Percentiles rank a stretch among this genome's conserved stretches.
phyloP scores from a whole-genome alignment of 1,140 invertebrate genomes.

The Dinoponera quadriceps region DNA sequence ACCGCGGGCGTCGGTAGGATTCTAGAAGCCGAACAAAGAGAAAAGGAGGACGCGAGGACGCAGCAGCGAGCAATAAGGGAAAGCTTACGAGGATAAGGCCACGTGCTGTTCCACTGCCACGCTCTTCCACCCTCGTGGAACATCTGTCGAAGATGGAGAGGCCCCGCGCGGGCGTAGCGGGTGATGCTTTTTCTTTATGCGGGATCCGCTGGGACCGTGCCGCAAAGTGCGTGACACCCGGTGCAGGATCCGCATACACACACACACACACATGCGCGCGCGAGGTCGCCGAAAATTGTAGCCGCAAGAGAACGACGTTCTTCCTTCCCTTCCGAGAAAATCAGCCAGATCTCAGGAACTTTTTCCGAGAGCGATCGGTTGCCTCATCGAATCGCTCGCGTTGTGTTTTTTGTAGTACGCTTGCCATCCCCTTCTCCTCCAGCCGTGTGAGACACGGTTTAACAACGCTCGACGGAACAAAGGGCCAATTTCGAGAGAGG shows the following conservation, averaged over 20 bases:
- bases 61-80: conserved; percentile 58
- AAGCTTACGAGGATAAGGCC: conserved; percentile 49
- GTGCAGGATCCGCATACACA: background rate
- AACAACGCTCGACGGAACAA: conserved; percentile 8
- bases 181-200: conserved; percentile 45
- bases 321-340: no score
- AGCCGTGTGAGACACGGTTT: background rate
- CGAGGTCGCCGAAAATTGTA: no score
- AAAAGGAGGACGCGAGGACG: conserved; percentile 41
- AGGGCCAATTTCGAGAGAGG: conserved; percentile 14
- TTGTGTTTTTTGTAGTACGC: background rate
- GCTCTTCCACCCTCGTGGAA: conserved; percentile 55
- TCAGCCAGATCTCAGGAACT: no score
- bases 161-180: conserved; percentile 36
- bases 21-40: conserved; percentile 55
- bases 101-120: conserved; percentile 13
- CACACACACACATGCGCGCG: no score
- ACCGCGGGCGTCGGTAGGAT: background rate
- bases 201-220: background rate
- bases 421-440: background rate
- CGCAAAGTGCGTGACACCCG: conserved; percentile 17
- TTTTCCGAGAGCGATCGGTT: no score
- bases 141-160: conserved; percentile 65
- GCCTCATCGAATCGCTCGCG: no score
- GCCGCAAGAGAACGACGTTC: no score